Evolutionary conservation across 92 coral and sea anemone genomes (phyloP), one percentile per base, ranked within the genome.

Genomic region (Pocillopora grandis): DNA sequence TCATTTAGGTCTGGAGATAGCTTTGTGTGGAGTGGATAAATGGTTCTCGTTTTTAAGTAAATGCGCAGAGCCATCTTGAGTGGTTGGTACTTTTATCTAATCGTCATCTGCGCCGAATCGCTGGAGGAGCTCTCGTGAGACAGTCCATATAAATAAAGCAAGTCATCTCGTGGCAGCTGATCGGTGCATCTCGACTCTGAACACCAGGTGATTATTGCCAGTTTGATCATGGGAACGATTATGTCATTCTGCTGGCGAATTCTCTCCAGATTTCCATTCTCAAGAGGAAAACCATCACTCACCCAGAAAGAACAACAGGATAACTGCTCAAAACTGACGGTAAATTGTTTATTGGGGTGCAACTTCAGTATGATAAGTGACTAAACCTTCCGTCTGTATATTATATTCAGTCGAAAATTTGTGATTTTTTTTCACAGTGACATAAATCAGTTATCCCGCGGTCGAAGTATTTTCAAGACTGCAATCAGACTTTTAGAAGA

Each of bases 171-270:
- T 49, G 10, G 12, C 72, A 63, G 69, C 23, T 12, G 21, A 63
- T 12, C 11, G 11, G 60, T 37, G 16, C 10, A 56, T 71, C 52
- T 42, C 52, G 52, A 42, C 4, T 42, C 37, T 20, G n/a, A 35
- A 31, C 57, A 70, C 77, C 77, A 1, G 6, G n/a, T 42, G 52
- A 42, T 12, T 17, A 36, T n/a, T 36, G 48, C 19, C 35, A 80
- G 49, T 57, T 33, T 35, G 12, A 56, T 58, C 77, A 80, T 70
- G 85, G 85, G 85, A 81, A 71, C 72, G 37, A 68, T 71, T 10
- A 2, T 81, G 5, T 58, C 85, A 23, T 11, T 81, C 59, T 59
- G 48, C 18, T 58, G 77, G 73, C 36, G 85, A 71, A 61, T 81
- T 71, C 12, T 81, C 2, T 3, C 52, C 35, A 71, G 77, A 61